A percentile compares a stretch with the other conserved stretches of the same genome.
These are phyloP conservation scores for Schlechtendalia chinensis DNA, from an alignment of 1,140 invertebrate species.

Conservation along the genomic window DNA sequence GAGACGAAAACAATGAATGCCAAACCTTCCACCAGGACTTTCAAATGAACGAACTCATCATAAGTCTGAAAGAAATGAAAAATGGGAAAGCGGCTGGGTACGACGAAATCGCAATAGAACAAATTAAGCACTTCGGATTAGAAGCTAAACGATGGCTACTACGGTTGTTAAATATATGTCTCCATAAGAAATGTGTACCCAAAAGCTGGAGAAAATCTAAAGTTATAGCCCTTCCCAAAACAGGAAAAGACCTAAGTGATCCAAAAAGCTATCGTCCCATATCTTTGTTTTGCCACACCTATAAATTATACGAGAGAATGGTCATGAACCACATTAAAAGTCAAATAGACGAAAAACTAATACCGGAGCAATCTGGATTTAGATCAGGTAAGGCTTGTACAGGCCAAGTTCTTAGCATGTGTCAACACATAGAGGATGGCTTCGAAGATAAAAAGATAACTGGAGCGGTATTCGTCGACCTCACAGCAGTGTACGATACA, in stretches of 20 bases:
- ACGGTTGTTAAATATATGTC: too few species aligned
- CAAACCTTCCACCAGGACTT: too few species aligned
- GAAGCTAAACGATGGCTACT: too few species aligned
- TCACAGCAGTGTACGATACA: constrained; percentile 51
- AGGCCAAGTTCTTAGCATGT: constrained; percentile 47
- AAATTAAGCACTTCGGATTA: too few species aligned
- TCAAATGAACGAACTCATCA: too few species aligned
- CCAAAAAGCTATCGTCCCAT: constrained; percentile 49
- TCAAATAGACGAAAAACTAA: constrained; percentile 39
- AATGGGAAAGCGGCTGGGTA: too few species aligned
- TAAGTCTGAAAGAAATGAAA: too few species aligned
- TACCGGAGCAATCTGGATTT: constrained; percentile 47
- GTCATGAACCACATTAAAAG: constrained; percentile 32
- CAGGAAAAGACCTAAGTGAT: constrained; percentile 29
- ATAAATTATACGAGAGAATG: too few species aligned
- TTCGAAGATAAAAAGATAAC: constrained; percentile 50
- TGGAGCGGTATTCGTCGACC: too few species aligned
- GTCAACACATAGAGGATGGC: constrained; percentile 50
- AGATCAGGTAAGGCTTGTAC: constrained; percentile 44
- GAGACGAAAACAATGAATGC: too few species aligned
- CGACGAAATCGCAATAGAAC: too few species aligned
- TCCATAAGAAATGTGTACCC: too few species aligned
- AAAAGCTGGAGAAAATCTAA: constrained; percentile 50
- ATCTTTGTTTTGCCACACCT: constrained; percentile 43
- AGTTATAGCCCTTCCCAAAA: constrained; percentile 51